phyloP scores from a whole-genome alignment of 1,140 invertebrate species.

The Elysia chlorotica region DNA sequence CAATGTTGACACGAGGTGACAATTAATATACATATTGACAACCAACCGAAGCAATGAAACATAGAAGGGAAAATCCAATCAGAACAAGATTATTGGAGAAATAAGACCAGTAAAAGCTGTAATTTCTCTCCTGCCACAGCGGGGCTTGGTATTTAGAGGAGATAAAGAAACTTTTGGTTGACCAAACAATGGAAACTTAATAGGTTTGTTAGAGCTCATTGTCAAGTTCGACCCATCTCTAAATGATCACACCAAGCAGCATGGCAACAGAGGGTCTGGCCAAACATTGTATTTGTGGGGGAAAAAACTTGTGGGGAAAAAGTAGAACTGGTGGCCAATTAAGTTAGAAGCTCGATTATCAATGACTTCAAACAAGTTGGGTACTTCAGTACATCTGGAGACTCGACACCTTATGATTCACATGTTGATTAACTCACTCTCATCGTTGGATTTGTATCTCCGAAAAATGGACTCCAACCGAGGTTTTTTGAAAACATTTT shows the following conservation, averaged over 20 bases:
- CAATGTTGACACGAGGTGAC: no score
- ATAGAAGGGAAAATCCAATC: neutral
- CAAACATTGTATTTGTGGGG: neutral
- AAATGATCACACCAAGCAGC: neutral
- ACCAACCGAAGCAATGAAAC: no score
- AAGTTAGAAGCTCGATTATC: neutral
- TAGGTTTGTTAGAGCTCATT: neutral
- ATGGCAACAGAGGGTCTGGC: neutral
- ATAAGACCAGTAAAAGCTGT: no score
- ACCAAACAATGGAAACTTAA: neutral
- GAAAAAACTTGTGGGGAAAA: neutral
- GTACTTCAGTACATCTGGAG: neutral
- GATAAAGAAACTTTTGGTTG: neutral
- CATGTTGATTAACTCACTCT: neutral
- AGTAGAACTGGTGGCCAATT: neutral
- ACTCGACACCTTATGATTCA: neutral
- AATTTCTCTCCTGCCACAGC: no score
- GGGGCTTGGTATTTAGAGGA: neutral
- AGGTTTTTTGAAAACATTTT: neutral
- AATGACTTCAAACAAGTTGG: neutral
- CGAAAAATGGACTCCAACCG: neutral
- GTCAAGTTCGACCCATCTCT: neutral
- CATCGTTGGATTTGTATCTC: neutral
- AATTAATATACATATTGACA: no score
- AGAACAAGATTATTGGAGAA: no score